Base-by-base conservation (phyloP, 2,113 vertebrate species). In the Piaya cayana region DNA sequence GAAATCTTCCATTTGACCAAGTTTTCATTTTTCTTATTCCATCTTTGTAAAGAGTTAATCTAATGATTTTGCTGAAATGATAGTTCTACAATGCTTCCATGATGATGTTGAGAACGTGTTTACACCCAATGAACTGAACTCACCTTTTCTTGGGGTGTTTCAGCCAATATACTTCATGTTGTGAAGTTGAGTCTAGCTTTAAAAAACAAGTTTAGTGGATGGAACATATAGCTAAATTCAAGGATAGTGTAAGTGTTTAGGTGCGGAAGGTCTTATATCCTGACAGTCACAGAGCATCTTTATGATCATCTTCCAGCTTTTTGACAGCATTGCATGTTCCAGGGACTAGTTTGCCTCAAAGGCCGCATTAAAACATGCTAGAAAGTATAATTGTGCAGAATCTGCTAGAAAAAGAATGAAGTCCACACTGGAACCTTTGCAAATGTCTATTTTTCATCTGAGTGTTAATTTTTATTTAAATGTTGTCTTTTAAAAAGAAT, bases 401-500 rank as follows among this genome's bases (percentile, higher is more conserved):
- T 56, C 12, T 26, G 2, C 18, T 62, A 53, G 12, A n/a, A 32
- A 53, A 82, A 74, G 8, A 39, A 58, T 13, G 8, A 25, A 26
- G 21, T 50, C 30, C 20, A 2, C 4, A 8, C 6, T 30, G 25
- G 6, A 17, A 32, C 13, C 8, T 59, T 50, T 75, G 17, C 8
- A 49, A 78, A 27, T 15, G 2, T 34, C 1, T n/a, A 8, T 43
- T 4, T 42, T 14, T 30, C 19, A 64, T 93, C 56, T 12, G 43
- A n/a, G 6, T 58, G 1, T 11, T 56, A 15, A 0, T 53, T 0
- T 12, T 39, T 6, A 36, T 19, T 34, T n/a, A 42, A 34, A 53
- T 37, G 10, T 45, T 4, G 52, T 76, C 3, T 58, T 34, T 36
- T 29, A 3, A 16, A 49, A 71, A n/a, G 3, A 23, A 12, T 34